Evolutionary conservation across 1,140 invertebrate genomes (phyloP).

Genomic region (Argopecten irradians): DNA sequence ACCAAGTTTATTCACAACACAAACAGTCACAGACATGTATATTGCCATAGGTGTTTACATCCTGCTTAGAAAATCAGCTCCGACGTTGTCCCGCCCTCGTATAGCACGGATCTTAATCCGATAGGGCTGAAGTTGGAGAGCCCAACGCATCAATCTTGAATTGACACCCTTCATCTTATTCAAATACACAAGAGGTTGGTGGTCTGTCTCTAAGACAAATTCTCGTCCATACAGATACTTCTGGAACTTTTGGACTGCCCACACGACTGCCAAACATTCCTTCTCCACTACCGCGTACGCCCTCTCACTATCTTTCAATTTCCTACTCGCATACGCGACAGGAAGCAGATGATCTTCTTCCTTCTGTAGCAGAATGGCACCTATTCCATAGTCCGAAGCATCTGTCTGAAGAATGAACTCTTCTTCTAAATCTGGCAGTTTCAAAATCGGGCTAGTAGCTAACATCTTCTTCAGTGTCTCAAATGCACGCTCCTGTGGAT

Average conservation of each 20-base stretch:
- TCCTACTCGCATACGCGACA: constrained; percentile 61
- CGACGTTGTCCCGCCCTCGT: not conserved
- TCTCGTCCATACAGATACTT: constrained; percentile 75
- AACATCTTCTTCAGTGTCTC: constrained; percentile 52
- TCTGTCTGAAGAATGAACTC: constrained; percentile 60
- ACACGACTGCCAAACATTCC: constrained; percentile 68
- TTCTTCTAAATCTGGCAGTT: constrained; percentile 70
- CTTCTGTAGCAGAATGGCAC: constrained; percentile 59
- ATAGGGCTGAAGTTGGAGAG: constrained; percentile 34
- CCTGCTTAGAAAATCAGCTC: constrained; percentile 43
- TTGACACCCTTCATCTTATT: constrained; percentile 33
- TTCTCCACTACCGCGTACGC: constrained; percentile 23
- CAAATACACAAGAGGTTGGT: constrained; percentile 76
- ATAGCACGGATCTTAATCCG: constrained; percentile 29
- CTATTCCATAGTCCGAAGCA: constrained; percentile 53
- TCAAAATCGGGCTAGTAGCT: constrained; percentile 55
- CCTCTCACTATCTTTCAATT: constrained; percentile 70
- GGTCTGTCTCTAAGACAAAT: constrained; percentile 78
- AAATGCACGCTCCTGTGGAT: constrained; percentile 54
- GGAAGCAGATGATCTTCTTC: constrained; percentile 49
- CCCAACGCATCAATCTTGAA: constrained; percentile 45
- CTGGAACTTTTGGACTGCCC: constrained; percentile 73
- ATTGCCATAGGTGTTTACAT: not conserved
- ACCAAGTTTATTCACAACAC: not conserved
- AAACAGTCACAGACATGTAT: not conserved